These are phyloP conservation scores for Tricholaema leucomelas DNA, from an alignment of 2,113 vertebrate genomes.

Conservation along the genomic window DNA sequence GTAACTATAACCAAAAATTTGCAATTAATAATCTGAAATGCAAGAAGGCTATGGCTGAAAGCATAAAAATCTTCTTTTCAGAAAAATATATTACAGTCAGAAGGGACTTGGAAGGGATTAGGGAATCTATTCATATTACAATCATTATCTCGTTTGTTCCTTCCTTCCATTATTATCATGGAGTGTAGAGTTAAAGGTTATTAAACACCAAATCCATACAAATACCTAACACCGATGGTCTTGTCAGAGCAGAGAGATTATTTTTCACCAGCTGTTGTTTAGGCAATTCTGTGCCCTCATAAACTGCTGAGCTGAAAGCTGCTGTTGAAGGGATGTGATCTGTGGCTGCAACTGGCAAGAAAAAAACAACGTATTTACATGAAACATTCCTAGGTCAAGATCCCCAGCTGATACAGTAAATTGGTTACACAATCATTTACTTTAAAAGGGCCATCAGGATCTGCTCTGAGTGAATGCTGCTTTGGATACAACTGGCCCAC, in stretches of 20 bases:
- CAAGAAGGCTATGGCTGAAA: background rate
- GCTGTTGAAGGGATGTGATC: conserved; percentile 69
- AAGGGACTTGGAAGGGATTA: background rate
- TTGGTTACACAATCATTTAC: background rate
- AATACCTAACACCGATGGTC: conserved; percentile 81
- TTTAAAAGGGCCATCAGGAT: background rate
- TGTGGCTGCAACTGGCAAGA: conserved; percentile 50
- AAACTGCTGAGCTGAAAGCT: conserved; percentile 57
- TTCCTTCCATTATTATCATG: background rate
- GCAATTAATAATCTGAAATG: background rate
- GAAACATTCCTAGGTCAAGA: background rate
- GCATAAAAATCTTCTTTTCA: background rate
- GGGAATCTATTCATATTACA: background rate
- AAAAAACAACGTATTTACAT: background rate
- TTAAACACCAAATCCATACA: background rate
- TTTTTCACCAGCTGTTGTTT: conserved; percentile 75
- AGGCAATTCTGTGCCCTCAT: conserved; percentile 83
- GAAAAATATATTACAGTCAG: background rate
- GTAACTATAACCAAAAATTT: background rate
- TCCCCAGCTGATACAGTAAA: background rate
- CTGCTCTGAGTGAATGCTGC: background rate
- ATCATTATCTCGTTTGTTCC: background rate
- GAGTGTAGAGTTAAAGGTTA: background rate
- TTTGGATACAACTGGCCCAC: background rate
- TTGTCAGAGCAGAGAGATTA: conserved; percentile 63